Conservation (phyloP, 2,888 invertebrate species). For the Hipparchia semele region DNA sequence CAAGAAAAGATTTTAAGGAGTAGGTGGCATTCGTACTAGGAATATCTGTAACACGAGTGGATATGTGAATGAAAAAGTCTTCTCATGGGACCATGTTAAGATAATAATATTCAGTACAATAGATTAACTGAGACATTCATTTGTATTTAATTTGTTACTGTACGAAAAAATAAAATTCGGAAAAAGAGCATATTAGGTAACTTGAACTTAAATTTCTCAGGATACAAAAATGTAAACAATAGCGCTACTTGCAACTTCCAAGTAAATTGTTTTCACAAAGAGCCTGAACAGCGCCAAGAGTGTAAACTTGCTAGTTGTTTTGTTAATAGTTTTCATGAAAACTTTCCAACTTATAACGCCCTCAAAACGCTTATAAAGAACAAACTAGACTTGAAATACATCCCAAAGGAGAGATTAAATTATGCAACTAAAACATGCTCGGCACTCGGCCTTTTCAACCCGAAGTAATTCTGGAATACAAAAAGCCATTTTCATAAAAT, state of each 20-base stretch:
- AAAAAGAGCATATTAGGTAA: not conserved
- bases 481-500: too few relatives aligned
- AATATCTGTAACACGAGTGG: too few relatives aligned
- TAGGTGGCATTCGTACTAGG: too few relatives aligned
- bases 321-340: constrained; percentile 19
- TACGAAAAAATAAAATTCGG: not conserved
- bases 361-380: constrained; percentile 17
- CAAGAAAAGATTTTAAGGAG: too few relatives aligned
- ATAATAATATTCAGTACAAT: too few relatives aligned
- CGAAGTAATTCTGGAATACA: not conserved
- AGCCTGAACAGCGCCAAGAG: constrained; percentile 6
- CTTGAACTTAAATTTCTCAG: not conserved
- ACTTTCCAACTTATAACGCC: constrained; percentile 23
- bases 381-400: constrained; percentile 13
- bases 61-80: too few relatives aligned
- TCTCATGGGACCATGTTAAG: too few relatives aligned
- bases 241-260: constrained; percentile 9
- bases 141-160: too few relatives aligned
- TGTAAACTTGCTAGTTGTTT: constrained; percentile 15
- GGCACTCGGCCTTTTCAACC: not conserved
- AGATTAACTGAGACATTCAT: too few relatives aligned
- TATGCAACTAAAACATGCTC: not conserved
- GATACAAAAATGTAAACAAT: constrained; percentile 13
- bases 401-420: not conserved
- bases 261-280: constrained; percentile 17